Conservation (phyloP, 1,140 invertebrate species). For the Mamestra configurata region DNA sequence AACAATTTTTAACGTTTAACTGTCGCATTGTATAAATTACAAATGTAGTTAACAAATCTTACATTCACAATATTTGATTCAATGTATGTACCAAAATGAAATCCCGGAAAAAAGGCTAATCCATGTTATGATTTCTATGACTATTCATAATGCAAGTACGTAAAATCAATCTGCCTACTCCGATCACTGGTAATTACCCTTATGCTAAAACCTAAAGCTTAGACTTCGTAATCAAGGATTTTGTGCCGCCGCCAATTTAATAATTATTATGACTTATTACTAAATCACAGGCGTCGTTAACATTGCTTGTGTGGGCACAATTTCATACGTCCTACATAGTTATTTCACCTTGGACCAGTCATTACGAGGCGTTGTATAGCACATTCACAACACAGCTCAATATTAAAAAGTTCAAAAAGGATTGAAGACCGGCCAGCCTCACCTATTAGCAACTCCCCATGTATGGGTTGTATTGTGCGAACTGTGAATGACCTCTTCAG, state of each 20-base stretch:
- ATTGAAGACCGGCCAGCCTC: slow-evolving; percentile 60
- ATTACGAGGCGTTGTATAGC: slow-evolving; percentile 29
- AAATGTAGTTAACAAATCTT: too few relatives aligned
- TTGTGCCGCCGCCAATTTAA: slow-evolving; percentile 10
- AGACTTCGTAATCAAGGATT: slow-evolving; percentile 38
- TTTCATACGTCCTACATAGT: slow-evolving; percentile 36
- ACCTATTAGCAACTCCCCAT: slow-evolving; percentile 75
- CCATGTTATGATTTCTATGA: too few relatives aligned
- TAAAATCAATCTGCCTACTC: too few relatives aligned
- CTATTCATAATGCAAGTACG: too few relatives aligned
- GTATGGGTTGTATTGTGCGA: slow-evolving; percentile 83
- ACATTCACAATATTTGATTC: too few relatives aligned
- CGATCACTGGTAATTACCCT: too few relatives aligned
- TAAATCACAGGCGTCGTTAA: slow-evolving; percentile 34
- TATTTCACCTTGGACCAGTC: slow-evolving; percentile 44
- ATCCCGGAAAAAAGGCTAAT: too few relatives aligned
- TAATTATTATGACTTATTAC: slow-evolving; percentile 41
- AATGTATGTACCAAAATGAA: too few relatives aligned
- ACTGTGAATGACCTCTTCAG: slow-evolving; percentile 87
- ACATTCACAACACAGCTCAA: slow-evolving; percentile 54
- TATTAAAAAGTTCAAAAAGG: slow-evolving; percentile 66
- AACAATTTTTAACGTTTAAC: too few relatives aligned
- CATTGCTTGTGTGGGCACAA: slow-evolving; percentile 34
- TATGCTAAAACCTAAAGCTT: slow-evolving; percentile 14
- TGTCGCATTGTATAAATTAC: too few relatives aligned